Evolutionary conservation across 2,888 invertebrate species (phyloP).

Genomic region (Apeira syringaria): DNA sequence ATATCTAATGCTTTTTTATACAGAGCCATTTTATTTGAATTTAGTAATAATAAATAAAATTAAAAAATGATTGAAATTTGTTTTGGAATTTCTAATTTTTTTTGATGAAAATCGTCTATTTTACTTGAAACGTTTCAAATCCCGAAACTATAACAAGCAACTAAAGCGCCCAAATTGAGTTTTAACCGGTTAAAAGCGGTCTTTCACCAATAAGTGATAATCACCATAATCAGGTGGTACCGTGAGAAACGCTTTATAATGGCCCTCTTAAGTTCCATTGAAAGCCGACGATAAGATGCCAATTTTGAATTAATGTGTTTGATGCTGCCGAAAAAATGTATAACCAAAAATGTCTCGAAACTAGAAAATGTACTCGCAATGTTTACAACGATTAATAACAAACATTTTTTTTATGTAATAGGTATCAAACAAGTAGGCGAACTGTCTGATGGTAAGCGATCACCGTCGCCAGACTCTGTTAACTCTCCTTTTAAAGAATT

Average conservation of each 20-base stretch:
- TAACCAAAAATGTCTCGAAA: neutral
- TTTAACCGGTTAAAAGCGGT: conserved; percentile 10
- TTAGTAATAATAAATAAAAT: no score
- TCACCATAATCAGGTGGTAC: conserved; percentile 22
- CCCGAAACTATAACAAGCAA: conserved; percentile 9
- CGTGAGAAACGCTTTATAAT: conserved; percentile 31
- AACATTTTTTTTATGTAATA: no score
- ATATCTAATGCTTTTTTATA: no score
- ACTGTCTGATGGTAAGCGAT: no score
- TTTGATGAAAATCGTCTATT: no score
- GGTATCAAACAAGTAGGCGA: no score
- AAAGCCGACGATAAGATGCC: conserved; percentile 11
- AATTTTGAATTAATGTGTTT: conserved; percentile 8
- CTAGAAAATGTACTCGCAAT: neutral
- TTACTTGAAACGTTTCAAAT: neutral
- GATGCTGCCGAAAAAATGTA: neutral
- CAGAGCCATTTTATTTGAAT: no score
- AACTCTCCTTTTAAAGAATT: no score
- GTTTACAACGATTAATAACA: no score
- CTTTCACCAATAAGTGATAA: conserved; percentile 27
- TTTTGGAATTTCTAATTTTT: no score
- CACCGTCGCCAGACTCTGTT: no score
- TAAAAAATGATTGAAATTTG: no score
- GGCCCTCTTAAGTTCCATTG: conserved; percentile 8
- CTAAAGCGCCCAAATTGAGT: conserved; percentile 10